phyloP scores from a whole-genome alignment of 2,888 invertebrate species.

The Ephialtes manifestator region DNA sequence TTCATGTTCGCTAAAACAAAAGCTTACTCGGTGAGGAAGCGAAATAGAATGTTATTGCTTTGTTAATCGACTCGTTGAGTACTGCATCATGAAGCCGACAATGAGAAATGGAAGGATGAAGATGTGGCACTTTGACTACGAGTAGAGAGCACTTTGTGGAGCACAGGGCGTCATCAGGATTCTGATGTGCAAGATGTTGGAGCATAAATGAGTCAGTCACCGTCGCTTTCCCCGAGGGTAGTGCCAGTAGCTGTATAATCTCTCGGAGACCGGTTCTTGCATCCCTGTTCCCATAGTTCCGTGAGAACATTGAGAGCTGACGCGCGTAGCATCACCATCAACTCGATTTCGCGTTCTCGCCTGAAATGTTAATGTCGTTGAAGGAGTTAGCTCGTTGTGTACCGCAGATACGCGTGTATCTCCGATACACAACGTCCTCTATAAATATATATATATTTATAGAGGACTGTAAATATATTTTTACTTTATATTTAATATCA shows the following conservation, averaged over 20 bases:
- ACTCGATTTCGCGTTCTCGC: slow-evolving; percentile 68
- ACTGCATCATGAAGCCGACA: neutral
- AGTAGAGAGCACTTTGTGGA: slow-evolving; percentile 54
- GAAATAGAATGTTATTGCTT: neutral
- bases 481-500: too few species aligned
- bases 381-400: slow-evolving; percentile 78
- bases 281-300: slow-evolving; percentile 44
- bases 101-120: slow-evolving; percentile 17
- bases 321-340: slow-evolving; percentile 39
- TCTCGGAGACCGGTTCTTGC: slow-evolving; percentile 48
- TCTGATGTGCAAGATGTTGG: slow-evolving; percentile 43
- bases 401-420: neutral
- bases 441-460: neutral
- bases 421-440: too few species aligned
- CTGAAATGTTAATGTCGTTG: slow-evolving; percentile 82
- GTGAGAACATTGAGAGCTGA: slow-evolving; percentile 45
- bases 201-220: slow-evolving; percentile 58
- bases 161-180: slow-evolving; percentile 33
- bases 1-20: neutral
- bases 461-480: too few species aligned
- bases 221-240: slow-evolving; percentile 17
- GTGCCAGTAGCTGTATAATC: slow-evolving; percentile 54
- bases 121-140: slow-evolving; percentile 45
- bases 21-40: neutral
- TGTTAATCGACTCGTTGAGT: slow-evolving; percentile 13